Evolutionary conservation across 2,797 vertebrate species (phyloP), one percentile per base, ranked within the genome.

Genomic region (Acridotheres tristis): DNA sequence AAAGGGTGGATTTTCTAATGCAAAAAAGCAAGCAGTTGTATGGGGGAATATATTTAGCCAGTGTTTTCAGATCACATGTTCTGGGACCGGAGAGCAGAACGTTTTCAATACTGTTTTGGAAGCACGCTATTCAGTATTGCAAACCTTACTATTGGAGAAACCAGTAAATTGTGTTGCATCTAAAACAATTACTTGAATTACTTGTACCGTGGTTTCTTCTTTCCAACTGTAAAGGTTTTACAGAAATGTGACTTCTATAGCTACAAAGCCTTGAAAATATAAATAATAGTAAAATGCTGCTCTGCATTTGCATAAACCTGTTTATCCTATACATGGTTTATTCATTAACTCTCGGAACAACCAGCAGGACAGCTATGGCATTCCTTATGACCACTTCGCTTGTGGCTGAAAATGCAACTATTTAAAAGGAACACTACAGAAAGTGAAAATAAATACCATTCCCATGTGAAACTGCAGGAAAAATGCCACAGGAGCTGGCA

Each of bases 281-380:
- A 93, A 79, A 84, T 84, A 94, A 57, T 57, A 88, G 85, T 68
- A 74, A 81, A 90, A 65, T 36, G 38, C 54, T 82, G 74, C 63
- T 77, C 66, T 59, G 63, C 26, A 88, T 94, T 95, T 96, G 72
- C 94, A 97, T 91, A 93, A 92, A 92, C 75, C 82, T 93, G 94
- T 92, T 96, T 95, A 96, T 91, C 76, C 84, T 94, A 91, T 84
- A 68, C 63, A 67, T 69, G 87, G 90, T 96, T 93, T 94, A 96
- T 96, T 95, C 88, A 90, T 92, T 93, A 92, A 94, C 90, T 94
- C 79, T 88, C 32, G 0, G 81, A 92, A 88, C 89, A 88, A 96
- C 66, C 83, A 85, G 89, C 71, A 76, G 93, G 94, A 91, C 85
- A 96, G 83, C 92, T 90, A 93, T 45, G 77, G 94, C 55, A 89